phyloP scores from a whole-genome alignment of 1,140 invertebrate species.

The Dryas iulia region DNA sequence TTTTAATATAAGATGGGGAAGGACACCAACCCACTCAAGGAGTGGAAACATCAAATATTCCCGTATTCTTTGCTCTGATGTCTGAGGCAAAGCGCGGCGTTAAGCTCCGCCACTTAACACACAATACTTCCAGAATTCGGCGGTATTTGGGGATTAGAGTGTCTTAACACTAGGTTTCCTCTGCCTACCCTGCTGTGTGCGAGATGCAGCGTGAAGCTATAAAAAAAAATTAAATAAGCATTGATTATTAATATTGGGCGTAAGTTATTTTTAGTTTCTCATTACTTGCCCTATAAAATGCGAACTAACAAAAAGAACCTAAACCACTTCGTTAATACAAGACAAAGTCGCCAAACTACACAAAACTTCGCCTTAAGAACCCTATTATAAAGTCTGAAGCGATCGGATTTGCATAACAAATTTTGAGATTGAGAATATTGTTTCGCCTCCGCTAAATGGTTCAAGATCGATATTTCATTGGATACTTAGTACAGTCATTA shows the following conservation, averaged over 20 bases:
- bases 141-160: neutral
- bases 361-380: slow-evolving; percentile 6
- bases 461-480: slow-evolving; percentile 9
- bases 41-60: neutral
- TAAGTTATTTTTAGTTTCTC: no score
- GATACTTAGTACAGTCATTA: slow-evolving; percentile 1
- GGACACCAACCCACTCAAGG: neutral
- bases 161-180: neutral
- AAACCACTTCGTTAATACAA: neutral
- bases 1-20: no score
- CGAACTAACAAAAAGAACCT: neutral
- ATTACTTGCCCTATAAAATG: neutral
- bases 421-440: slow-evolving; percentile 7
- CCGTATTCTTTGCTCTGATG: neutral
- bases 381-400: slow-evolving; percentile 8
- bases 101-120: neutral
- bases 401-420: slow-evolving; percentile 10
- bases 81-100: no score
- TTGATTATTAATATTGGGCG: no score
- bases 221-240: neutral
- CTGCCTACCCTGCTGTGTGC: no score
- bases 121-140: neutral
- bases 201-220: no score
- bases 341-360: neutral
- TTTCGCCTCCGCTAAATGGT: slow-evolving; percentile 9